Evolutionary conservation across 92 coral and sea anemone genomes (phyloP).

Genomic region (Bergia sp.): DNA sequence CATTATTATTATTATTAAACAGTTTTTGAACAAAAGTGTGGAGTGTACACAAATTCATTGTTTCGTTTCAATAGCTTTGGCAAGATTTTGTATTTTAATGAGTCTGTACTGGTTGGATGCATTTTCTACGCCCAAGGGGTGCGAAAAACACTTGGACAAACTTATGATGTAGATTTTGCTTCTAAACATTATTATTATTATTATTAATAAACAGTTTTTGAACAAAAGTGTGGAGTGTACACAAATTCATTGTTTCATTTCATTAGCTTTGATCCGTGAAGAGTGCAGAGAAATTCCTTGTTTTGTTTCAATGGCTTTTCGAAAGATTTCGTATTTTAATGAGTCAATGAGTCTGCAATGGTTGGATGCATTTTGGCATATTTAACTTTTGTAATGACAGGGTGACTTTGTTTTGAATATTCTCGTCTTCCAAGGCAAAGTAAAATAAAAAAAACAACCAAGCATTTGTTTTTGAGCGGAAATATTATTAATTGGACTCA

Average conservation of each 20-base stretch:
- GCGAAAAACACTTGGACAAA: slow-evolving; percentile 32
- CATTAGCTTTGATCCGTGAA: neutral
- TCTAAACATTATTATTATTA: slow-evolving; percentile 15
- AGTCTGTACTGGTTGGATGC: slow-evolving; percentile 3
- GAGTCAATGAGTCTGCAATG: too few relatives aligned
- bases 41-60: neutral
- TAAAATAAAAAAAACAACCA: too few relatives aligned
- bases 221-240: neutral
- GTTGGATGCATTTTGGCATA: neutral
- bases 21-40: slow-evolving; percentile 1
- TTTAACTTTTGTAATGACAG: too few relatives aligned
- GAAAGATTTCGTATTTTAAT: neutral
- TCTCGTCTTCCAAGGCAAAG: too few relatives aligned
- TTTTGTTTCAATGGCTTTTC: too few relatives aligned
- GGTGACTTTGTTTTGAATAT: too few relatives aligned
- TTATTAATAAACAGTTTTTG: slow-evolving; percentile 18
- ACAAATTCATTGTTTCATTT: neutral
- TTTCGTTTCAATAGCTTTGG: neutral
- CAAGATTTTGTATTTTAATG: too few relatives aligned
- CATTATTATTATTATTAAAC: slow-evolving; percentile 21
- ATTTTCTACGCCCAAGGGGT: neutral
- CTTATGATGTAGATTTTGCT: slow-evolving; percentile 31
- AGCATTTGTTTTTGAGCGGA: too few relatives aligned
- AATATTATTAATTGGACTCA: too few relatives aligned
- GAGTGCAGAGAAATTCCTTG: slow-evolving; percentile 5